These are phyloP conservation scores for Suricata suricatta DNA, from an alignment of 2,113 vertebrate species.

Conservation along the genomic window DNA sequence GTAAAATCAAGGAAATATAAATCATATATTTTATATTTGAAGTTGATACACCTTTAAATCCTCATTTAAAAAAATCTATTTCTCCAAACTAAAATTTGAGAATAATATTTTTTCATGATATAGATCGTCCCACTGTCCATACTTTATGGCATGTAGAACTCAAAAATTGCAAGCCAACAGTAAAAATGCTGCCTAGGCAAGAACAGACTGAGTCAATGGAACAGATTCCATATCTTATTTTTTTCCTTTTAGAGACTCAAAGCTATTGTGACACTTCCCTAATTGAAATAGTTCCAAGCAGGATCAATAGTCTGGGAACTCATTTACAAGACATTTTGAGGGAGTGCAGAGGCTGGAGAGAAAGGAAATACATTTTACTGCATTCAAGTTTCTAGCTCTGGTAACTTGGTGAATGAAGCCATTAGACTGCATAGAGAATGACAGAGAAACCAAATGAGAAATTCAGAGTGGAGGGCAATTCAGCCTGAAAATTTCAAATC, in stretches of 20 bases:
- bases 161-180: background rate
- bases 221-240: background rate
- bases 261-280: background rate
- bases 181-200: background rate
- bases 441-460: background rate
- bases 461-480: background rate
- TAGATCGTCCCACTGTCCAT: background rate
- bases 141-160: background rate
- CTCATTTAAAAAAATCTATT: background rate
- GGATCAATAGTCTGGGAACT: background rate
- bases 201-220: background rate
- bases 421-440: background rate
- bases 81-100: background rate
- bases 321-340: background rate
- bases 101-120: background rate
- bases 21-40: background rate
- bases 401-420: background rate
- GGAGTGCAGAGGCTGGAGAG: background rate
- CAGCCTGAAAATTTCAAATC: background rate
- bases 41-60: background rate
- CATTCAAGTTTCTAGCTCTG: background rate
- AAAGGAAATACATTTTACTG: background rate
- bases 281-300: background rate
- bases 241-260: background rate
- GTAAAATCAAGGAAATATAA: background rate